These are phyloP conservation scores for Plestiodon gilberti DNA, from an alignment of 2,113 vertebrate species.

Conservation along the genomic window DNA sequence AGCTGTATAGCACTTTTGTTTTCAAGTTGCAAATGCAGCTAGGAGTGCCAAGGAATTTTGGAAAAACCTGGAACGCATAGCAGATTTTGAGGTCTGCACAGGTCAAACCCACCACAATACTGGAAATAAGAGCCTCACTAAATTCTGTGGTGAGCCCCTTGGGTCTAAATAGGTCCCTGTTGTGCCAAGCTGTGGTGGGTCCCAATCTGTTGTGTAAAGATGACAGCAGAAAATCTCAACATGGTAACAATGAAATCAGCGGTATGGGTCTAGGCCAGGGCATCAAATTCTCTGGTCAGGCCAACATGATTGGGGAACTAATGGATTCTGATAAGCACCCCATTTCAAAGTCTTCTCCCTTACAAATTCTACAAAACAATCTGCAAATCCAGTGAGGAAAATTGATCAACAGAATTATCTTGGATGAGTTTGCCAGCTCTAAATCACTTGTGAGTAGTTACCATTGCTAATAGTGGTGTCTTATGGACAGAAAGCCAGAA, in stretches of 20 bases:
- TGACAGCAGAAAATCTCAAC: neutral
- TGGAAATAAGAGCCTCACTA: neutral
- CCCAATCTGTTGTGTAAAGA: neutral
- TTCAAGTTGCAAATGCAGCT: conserved; percentile 23
- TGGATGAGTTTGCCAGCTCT: neutral
- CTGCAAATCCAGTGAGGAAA: neutral
- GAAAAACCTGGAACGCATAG: neutral
- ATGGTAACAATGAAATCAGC: neutral
- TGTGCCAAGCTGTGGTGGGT: neutral
- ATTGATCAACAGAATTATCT: neutral
- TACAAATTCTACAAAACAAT: neutral
- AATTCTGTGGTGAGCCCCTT: neutral
- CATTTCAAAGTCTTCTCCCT: neutral
- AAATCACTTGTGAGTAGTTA: neutral
- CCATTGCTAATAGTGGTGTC: neutral
- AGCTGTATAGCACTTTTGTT: neutral
- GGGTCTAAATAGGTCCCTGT: neutral
- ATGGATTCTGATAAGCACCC: neutral
- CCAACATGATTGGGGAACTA: neutral
- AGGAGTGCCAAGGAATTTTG: neutral
- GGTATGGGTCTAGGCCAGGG: neutral
- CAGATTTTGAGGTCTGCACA: neutral
- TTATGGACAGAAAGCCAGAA: neutral
- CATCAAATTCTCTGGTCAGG: neutral
- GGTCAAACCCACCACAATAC: neutral